Base-by-base conservation (phyloP, 1,140 invertebrate species). In the Hycleus cichorii region DNA sequence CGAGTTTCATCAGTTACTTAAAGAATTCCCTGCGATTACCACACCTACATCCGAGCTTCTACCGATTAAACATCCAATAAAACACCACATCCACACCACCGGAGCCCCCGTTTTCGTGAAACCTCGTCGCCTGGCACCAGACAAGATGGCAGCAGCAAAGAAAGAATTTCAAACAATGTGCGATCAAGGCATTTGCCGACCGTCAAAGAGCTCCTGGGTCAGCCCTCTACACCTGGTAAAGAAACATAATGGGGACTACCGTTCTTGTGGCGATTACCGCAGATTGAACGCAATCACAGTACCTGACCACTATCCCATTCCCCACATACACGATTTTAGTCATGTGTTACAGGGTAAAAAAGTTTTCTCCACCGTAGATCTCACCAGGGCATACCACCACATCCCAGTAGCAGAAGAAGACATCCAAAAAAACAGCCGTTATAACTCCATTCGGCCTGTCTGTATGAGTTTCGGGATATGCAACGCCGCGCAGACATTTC, bases 401-500 rank as follows among this genome's bases (percentile, higher is more conserved):
- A n/a, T n/a, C n/a, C n/a, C n/a, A 0, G 64, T 76, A 0, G 47
- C 47, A 4, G 32, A 48, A 5, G 59, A 62, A 0, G 71, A 77
- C 47, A 64, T 74, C 5, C 39, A n/a, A 26, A 4, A 76, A 75
- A 42, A 75, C 72, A 1, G 72, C 72, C 12, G 66, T 72, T 4
- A 69, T 58, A 3, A 74, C 70, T 2, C 70, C 69, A 6, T 75
- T 74, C 45, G 68, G 74, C 0, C 50, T 76, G 8, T 75, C 67
- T 50, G 32, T 5, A 67, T 66, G 56, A 47, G 59, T 6, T 73
- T 75, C 59, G 70, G 73, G 3, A 49, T 75, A n/a, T 11, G 61
- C 3, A 73, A 75, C 47, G 68, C 70, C 5, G 66, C 65, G 0
- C 69, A 74, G 59, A 72, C 70, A 0, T 82, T 81, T 52, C 76